phyloP scores from a whole-genome alignment of 2,113 vertebrate genomes.

The Malaclemys terrapin region DNA sequence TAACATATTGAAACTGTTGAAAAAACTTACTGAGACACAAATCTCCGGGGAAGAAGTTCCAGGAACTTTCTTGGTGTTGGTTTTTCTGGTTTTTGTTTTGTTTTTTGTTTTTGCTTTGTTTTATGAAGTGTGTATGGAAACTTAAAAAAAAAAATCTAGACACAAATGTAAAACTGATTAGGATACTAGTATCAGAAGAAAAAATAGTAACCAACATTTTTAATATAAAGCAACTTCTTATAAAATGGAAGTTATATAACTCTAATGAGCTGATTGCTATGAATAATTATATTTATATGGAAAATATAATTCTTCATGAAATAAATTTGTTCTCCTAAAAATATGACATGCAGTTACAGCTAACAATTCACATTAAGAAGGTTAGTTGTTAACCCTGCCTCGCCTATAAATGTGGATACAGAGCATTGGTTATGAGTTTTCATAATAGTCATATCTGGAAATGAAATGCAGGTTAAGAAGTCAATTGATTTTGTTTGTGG shows the following conservation, averaged over 20 bases:
- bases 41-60: not conserved
- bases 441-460: accelerated
- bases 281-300: not conserved
- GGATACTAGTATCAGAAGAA: not conserved
- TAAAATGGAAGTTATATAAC: conserved; percentile 19
- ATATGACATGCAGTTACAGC: not conserved
- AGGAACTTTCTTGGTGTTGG: not conserved
- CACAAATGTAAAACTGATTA: not conserved
- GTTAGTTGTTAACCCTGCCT: accelerated
- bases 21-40: not conserved
- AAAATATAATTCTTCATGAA: not conserved
- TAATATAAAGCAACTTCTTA: not conserved
- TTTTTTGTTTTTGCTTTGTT: not conserved
- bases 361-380: not conserved
- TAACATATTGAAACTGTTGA: not conserved
- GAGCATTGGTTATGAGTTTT: not conserved
- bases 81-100: not conserved
- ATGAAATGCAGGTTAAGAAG: not conserved
- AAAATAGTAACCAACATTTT: not conserved
- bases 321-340: not conserved
- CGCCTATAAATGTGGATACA: accelerated
- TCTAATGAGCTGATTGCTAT: not conserved
- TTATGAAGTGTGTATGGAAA: not conserved
- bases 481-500: not conserved
- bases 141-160: not conserved